Evolutionary conservation across 2,797 vertebrate species (phyloP), one percentile per base, ranked within the genome.

Genomic region (Octomys mimax): DNA sequence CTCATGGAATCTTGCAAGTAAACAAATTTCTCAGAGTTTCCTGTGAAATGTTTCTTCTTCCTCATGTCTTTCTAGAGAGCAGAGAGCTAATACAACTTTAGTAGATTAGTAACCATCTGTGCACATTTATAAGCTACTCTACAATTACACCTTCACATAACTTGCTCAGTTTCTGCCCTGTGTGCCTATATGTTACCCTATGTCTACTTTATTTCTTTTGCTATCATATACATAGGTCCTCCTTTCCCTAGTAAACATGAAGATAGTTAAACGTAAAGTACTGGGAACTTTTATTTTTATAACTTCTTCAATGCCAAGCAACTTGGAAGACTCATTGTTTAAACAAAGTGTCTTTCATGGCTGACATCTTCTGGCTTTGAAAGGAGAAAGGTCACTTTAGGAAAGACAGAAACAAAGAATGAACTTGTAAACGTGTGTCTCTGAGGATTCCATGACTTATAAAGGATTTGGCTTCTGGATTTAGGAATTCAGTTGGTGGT

Each of bases 1-100:
- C 54, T 54, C 4, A 81, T 54, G 11, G 57, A 82, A 81, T 95
- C 85, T 87, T 73, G 39, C 49, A 59, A 62, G 33, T 68, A 70
- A 88, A 61, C 26, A 77, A 49, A 89, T 92, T 77, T 95, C 54
- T 73, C 33, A 86, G 78, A 80, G 57, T 90, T 92, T 73, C 33
- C 4, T 70, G 39, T 85, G 26, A 93, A 84, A 42, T 42, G 4
- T 24, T 1, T 81, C 21, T 12, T 54, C 88, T 46, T 36, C 42
- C 26, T 82, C 14, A 68, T 89, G 28, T 77, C 79, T 73, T 95
- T 87, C 13, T 73, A 46, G 11, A n/a, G 19, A 66, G 22, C 54
- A 87, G n/a, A 59, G 11, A 46, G 10, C 28, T 78, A 75, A 49
- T 89, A 52, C 85, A 92, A 79, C 39, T 64, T 75, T 59, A 62